Evolutionary conservation across 2,113 vertebrate species (phyloP), one percentile per base, ranked within the genome.

Genomic region (Pachycephala philippinensis): DNA sequence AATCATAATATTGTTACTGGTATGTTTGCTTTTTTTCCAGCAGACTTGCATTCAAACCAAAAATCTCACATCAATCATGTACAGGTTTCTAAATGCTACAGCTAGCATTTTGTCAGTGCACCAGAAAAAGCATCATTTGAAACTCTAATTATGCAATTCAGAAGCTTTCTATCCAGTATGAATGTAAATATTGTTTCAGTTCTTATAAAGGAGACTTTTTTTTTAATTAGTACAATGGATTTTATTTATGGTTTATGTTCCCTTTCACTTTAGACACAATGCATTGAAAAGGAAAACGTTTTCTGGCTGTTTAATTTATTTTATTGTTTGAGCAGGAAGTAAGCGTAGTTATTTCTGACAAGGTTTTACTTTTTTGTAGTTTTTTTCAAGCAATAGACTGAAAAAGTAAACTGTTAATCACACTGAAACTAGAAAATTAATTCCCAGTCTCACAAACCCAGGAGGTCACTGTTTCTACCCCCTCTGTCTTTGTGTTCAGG

Each of bases 241-340:
- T 98, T 98, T 98, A 98, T 98, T 98, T 98, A 98, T 98, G 97
- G 96, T 96, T 85, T 97, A 93, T 96, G 93, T 97, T 97, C 96
- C 96, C 96, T 97, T 97, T 97, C 72, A 96, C 95, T 97, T 98
- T 95, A 97, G 97, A 97, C 89, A 87, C 94, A 96, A 96, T 96
- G 95, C 97, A 97, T 96, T 97, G 97, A 96, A 97, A 95, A 97
- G 97, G 97, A 97, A 96, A 96, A 95, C 66, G 3, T 98, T 98
- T 98, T 98, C 96, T 97, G 98, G 97, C 95, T 96, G 96, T 98
- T 98, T 98, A 98, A 98, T 98, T 98, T 98, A 98, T 98, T 98
- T 95, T 96, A 87, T 97, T 96, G 97, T 98, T 98, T 98, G 98
- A 98, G 96, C 97, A 97, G 97, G 96, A 98, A 96, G 97, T 96